phyloP scores from a whole-genome alignment of 2,797 vertebrate species.

The Erethizon dorsatum region DNA sequence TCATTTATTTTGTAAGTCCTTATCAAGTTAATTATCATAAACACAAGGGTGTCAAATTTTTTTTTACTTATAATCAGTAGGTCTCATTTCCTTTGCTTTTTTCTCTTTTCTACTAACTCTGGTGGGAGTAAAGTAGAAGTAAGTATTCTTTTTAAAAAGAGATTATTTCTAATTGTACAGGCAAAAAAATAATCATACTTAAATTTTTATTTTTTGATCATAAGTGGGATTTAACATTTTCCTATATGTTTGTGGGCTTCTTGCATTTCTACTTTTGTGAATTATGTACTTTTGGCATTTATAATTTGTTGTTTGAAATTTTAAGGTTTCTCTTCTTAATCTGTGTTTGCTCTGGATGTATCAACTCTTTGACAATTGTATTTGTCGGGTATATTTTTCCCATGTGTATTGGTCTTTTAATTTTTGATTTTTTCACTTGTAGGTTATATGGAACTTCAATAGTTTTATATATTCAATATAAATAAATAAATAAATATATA shows the following conservation, averaged over 20 bases:
- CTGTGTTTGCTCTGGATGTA: constrained; percentile 7
- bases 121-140: constrained; percentile 12
- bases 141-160: background rate
- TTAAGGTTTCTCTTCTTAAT: constrained; percentile 60
- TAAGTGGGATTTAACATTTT: constrained; percentile 35
- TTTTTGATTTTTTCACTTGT: constrained; percentile 60
- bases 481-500: too few species aligned
- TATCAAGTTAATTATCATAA: background rate
- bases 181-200: constrained; percentile 21
- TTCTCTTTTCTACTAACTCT: constrained; percentile 11
- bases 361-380: background rate
- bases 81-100: constrained; percentile 10
- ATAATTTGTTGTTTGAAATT: constrained; percentile 36
- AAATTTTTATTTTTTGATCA: constrained; percentile 58
- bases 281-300: constrained; percentile 23
- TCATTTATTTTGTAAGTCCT: background rate
- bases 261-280: constrained; percentile 29
- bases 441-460: background rate
- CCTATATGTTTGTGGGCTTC: background rate
- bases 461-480: background rate
- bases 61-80: background rate
- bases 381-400: background rate
- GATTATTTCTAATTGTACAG: constrained; percentile 25
- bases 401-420: constrained; percentile 50
- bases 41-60: background rate